Base-by-base conservation (phyloP, 2,888 invertebrate species). In the Teleiodes luculella region DNA sequence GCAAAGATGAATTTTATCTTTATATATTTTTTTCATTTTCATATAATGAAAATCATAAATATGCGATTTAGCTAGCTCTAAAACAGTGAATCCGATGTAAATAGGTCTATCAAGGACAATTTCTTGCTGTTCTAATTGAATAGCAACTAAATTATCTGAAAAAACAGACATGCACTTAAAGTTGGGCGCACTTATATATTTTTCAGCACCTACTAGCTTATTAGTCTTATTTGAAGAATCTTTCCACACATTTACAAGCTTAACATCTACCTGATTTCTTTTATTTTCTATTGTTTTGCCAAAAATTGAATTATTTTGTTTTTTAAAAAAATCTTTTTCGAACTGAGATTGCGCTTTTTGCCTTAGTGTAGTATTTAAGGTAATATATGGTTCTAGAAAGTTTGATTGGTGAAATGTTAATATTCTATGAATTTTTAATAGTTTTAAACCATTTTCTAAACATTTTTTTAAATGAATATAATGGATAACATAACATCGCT, bases 281-380 rank as follows among this genome's bases (percentile, higher is more conserved):
- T 72, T 65, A 55, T 72, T 74, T 60, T 74, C 72, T 63, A 77
- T 69, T 0, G 69, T 72, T 57, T 81, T 80, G 0, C 80, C 77
- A 59, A 72, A 80, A 1, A 77, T 60, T 0, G 73, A 59, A 59
- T 83, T 83, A 45, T 74, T 80, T 67, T 78, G 72, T 10, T 77
- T 57, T 60, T 83, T 80, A 53, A 61, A 80, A 54, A 76, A 72
- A 58, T 77, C 70, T 68, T 78, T 78, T 59, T 79, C 70, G 61
- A 77, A 81, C n/a, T 72, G 64, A 36, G 68, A 70, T 28, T 10
- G 62, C 3, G 76, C 63, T 48, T 52, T 36, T 24, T 61, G 68
- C 52, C 78, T 50, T 18, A 75, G 49, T 37, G 68, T 43, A 4
- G 73, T 80, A 62, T 83, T 85, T 53, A 78, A 56, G 31, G 78